Conservation (phyloP, 2,797 vertebrate species). For the Sphaeramia orbicularis region DNA sequence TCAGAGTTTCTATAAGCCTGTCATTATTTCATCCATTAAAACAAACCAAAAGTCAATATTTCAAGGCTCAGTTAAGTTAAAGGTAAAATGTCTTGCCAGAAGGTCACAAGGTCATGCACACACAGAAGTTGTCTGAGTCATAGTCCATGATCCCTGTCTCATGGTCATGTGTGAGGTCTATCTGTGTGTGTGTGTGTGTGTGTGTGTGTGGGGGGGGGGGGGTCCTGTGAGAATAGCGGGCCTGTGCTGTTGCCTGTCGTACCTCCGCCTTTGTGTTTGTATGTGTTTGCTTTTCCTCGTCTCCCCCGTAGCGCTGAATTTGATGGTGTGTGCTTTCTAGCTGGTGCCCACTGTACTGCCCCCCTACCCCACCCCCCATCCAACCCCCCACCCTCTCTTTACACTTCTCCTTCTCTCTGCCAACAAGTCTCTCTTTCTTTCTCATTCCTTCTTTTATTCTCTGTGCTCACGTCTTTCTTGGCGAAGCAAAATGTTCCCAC, state of each 20-base stretch:
- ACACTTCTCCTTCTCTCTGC: conserved; percentile 72
- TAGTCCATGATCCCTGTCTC: background rate
- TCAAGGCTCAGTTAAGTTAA: no score
- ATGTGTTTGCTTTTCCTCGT: conserved; percentile 54
- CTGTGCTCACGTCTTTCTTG: conserved; percentile 81
- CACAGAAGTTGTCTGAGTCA: conserved; percentile 13
- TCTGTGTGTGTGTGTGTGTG: conserved; percentile 22
- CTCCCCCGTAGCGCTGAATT: conserved; percentile 51
- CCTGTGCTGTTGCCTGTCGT: no score
- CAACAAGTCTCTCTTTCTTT: conserved; percentile 84
- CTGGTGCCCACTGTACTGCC: conserved; percentile 66
- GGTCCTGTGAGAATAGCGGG: no score
- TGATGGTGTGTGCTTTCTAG: conserved; percentile 60
- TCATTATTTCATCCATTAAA: background rate
- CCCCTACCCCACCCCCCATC: conserved; percentile 24
- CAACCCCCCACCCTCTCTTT: conserved; percentile 21
- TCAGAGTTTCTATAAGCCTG: background rate
- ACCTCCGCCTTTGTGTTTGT: conserved; percentile 8
- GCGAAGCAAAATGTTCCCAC: conserved; percentile 83
- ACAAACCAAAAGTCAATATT: conserved; percentile 10
- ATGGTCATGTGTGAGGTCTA: conserved; percentile 15
- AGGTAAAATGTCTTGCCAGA: conserved; percentile 12
- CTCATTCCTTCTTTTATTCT: conserved; percentile 81
- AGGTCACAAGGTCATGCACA: conserved; percentile 50
- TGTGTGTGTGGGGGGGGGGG: no score